Conservation (phyloP, 2,797 vertebrate genomes). For the Hydrocynus forskahlii region DNA sequence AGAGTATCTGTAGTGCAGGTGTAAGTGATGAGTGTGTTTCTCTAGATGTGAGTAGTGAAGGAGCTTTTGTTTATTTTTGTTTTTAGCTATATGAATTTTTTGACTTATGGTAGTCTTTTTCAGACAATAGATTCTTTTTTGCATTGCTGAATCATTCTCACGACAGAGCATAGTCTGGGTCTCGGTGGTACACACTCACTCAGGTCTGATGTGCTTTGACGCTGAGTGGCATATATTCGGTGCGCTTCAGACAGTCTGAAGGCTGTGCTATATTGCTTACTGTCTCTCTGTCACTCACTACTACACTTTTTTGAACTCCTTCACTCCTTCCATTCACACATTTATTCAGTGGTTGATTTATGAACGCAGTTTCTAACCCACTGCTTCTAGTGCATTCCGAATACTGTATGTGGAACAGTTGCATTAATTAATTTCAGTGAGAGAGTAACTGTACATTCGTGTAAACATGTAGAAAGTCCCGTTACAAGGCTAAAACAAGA, state of each 20-base stretch:
- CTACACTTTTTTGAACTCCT: background rate
- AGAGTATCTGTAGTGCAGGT: too few relatives aligned
- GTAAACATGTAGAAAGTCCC: too few relatives aligned
- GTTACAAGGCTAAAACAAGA: too few relatives aligned
- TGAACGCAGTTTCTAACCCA: background rate
- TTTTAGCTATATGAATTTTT: constrained; percentile 6
- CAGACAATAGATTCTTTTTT: background rate
- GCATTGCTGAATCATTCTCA: constrained; percentile 19
- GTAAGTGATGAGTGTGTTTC: too few relatives aligned
- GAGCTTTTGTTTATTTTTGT: background rate
- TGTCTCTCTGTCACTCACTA: constrained; percentile 5
- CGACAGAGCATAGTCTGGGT: background rate
- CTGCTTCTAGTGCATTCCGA: background rate
- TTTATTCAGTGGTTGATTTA: background rate
- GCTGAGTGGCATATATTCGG: constrained; percentile 5
- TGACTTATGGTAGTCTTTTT: background rate
- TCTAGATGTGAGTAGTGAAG: too few relatives aligned
- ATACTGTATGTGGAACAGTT: background rate
- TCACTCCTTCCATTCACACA: background rate
- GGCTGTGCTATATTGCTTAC: background rate
- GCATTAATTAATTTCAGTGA: background rate
- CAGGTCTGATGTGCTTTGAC: constrained; percentile 6
- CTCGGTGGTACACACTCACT: background rate
- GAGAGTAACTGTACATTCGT: background rate
- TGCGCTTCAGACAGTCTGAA: constrained; percentile 11